Conservation (phyloP, 2,888 invertebrate genomes). For the Noctua comes region DNA sequence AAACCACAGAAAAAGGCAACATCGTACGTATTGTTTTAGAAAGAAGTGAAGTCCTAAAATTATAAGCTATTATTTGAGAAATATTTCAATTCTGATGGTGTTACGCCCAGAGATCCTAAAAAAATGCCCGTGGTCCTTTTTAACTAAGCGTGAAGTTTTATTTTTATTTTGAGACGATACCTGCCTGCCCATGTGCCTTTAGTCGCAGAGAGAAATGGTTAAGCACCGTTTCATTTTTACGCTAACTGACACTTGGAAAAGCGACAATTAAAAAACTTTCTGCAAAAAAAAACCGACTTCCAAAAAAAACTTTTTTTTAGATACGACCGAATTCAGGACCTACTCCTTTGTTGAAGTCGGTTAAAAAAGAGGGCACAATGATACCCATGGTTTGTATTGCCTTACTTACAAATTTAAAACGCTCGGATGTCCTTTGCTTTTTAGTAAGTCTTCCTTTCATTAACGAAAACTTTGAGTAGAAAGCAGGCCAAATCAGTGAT, state of each 20-base stretch:
- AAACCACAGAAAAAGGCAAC: not conserved
- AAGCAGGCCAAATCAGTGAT: not conserved
- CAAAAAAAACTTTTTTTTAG: no score
- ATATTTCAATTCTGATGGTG: not conserved
- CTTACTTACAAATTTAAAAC: not conserved
- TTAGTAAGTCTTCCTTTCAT: not conserved
- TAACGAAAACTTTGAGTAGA: not conserved
- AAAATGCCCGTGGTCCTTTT: not conserved
- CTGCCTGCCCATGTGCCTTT: not conserved
- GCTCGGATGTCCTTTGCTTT: not conserved
- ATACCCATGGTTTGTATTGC: not conserved
- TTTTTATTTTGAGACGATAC: not conserved
- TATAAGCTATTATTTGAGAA: not conserved
- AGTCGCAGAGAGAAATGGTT: not conserved
- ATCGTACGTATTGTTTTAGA: not conserved
- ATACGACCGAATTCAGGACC: no score
- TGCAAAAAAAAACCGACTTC: not conserved
- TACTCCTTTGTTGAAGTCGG: no score
- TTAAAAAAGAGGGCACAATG: not conserved
- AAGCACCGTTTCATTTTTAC: not conserved
- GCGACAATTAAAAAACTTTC: not conserved
- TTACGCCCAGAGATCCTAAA: not conserved
- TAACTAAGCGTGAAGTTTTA: not conserved
- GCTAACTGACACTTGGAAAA: not conserved
- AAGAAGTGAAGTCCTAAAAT: not conserved